Base-by-base conservation (phyloP, 2,888 invertebrate genomes). In the Odontocerum albicorne region DNA sequence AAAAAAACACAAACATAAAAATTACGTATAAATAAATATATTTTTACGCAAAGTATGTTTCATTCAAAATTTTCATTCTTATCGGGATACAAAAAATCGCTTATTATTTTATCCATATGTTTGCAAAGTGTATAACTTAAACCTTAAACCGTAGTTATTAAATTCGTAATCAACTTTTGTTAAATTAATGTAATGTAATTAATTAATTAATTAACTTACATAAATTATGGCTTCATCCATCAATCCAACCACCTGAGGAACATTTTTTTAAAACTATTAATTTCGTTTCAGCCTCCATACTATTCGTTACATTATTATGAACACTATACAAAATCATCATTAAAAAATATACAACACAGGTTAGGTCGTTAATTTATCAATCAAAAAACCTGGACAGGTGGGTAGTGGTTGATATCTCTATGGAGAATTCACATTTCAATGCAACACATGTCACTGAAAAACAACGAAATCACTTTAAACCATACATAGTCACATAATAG, bases 171-270 rank as follows among this genome's bases (percentile, higher is more conserved):
- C n/a, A n/a, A n/a, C n/a, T n/a, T n/a, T n/a, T n/a, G n/a, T n/a
- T n/a, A n/a, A n/a, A n/a, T n/a, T n/a, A n/a, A n/a, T n/a, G n/a
- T n/a, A n/a, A n/a, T n/a, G n/a, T n/a, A 42, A 42, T 19, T 20
- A 12, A 4, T 42, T 20, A 20, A n/a, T n/a, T n/a, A n/a, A n/a
- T 8, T 22, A 27, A 39, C 55, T 55, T 45, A 55, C 55, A 50
- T 45, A 35, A 49, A 55, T 49, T 44, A 44, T 27, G 15, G 40
- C 36, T 39, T 45, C 42, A 49, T 40, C 49, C 60, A 40, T 57
- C 49, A 43, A 57, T 13, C 44, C 57, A 60, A 60, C 60, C 60
- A 60, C 60, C 60, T 60, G 60, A 59, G 43, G 59, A 59, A 56
- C 52, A 59, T 47, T 55, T 49, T 38, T 27, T 20, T 42, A 52